These are phyloP conservation scores for Isoperla grammatica DNA, from an alignment of 2,888 invertebrate genomes.

Conservation along the genomic window DNA sequence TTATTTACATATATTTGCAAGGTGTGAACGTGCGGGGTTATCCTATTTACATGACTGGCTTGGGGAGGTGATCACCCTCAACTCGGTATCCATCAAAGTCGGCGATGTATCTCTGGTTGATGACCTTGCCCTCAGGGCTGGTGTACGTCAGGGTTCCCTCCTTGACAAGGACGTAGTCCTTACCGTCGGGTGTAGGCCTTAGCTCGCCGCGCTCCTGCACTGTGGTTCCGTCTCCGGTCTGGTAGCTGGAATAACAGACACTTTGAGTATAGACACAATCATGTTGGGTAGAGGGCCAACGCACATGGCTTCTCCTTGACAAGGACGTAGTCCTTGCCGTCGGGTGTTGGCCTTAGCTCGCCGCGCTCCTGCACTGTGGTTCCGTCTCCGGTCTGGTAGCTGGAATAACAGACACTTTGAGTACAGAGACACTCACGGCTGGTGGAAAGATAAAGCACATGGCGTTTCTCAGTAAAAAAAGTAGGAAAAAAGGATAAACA, in stretches of 20 bases:
- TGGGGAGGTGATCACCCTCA: constrained; percentile 31
- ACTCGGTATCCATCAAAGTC: constrained; percentile 31
- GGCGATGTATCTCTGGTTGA: constrained; percentile 32
- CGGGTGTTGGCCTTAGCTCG: constrained; percentile 30
- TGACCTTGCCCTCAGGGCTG: constrained; percentile 32
- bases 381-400: constrained; percentile 33
- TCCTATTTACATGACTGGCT: no score
- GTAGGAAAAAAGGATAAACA: no score
- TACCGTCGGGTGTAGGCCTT: constrained; percentile 30
- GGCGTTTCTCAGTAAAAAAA: constrained; percentile 34
- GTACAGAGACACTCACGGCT: no score
- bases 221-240: constrained; percentile 33
- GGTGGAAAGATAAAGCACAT: constrained; percentile 31
- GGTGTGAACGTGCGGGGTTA: no score
- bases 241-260: constrained; percentile 25
- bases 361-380: constrained; percentile 32
- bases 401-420: constrained; percentile 16
- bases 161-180: constrained; percentile 33
- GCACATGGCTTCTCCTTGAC: constrained; percentile 33
- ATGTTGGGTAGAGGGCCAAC: no score
- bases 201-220: constrained; percentile 32
- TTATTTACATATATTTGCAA: no score
- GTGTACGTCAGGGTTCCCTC: constrained; percentile 32
- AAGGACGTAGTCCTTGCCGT: constrained; percentile 31
- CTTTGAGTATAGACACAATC: no score